Evolutionary conservation across 2,888 invertebrate genomes (phyloP), one percentile per base, ranked within the genome.

Genomic region (Latrodectus hesperus): DNA sequence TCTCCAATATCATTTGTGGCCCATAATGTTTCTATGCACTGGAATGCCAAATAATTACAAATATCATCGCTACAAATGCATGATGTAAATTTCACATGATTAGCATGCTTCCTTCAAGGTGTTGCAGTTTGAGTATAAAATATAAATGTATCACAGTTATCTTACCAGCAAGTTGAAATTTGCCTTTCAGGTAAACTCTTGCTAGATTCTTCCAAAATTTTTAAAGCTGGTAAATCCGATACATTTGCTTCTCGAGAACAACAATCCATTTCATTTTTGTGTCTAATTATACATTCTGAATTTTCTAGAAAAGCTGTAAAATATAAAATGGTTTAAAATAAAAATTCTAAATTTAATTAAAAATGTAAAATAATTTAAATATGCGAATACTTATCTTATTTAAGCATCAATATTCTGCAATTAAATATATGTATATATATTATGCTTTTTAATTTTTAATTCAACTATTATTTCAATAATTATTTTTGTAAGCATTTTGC

Each of bases 151-250:
- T 71, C 4, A 49, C 16, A 51, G 6, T 0, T 16, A 9, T 16
- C 71, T 55, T 76, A 86, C 86, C 86, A 86, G 26, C 86, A 86
- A 11, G 80, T 68, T 11, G 12, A 38, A 16, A 79, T 75, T 17
- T 80, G 60, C 17, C 72, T 38, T 16, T 75, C 70, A 6, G 38
- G 38, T 53, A 86, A 38, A 16, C 65, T 75, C 65, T 76, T 81
- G 64, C 64, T 68, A 8, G 75, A 67, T 52, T 75, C 64, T 51
- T 86, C 80, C 0, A 81, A n/a, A 22, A 86, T 52, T 17, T 53
- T 51, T 22, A 80, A 6, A 8, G 81, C 65, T 6, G 86, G 86
- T 12, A 80, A 51, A 10, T 80, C 70, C 1, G 70, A 17, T 10
- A 86, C 11, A 4, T 65, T 17, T 8, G 80, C 17, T 53, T 65